Conservation (phyloP, 2,888 invertebrate species). For the Acheta domesticus region DNA sequence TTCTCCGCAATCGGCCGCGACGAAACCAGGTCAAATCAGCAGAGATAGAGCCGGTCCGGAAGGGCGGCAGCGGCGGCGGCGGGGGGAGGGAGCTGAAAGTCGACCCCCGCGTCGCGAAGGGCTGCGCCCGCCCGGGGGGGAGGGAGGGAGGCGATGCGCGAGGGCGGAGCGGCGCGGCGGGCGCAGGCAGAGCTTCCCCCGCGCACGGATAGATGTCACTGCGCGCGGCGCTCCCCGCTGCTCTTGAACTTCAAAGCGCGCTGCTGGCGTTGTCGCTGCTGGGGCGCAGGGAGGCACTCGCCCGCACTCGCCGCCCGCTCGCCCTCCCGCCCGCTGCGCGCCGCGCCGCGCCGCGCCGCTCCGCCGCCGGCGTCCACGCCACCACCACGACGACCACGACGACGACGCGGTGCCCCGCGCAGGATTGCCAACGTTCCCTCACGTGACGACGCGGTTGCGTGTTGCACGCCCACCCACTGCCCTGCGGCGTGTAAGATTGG, state of each 20-base stretch:
- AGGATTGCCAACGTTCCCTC: background rate
- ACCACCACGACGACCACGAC: too few species aligned
- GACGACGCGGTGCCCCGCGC: background rate
- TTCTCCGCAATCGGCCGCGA: too few species aligned
- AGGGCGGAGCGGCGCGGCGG: background rate
- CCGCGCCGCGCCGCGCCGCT: too few species aligned
- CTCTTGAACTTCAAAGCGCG: conserved; percentile 1
- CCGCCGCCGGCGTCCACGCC: too few species aligned
- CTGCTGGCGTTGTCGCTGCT: background rate
- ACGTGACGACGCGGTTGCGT: background rate
- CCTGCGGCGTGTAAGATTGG: too few species aligned
- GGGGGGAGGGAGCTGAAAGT: background rate
- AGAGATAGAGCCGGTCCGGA: background rate
- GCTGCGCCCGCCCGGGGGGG: background rate
- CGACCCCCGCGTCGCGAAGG: too few species aligned
- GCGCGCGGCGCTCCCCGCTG: conserved; percentile 1
- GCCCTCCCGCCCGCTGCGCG: too few species aligned
- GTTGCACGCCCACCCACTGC: too few species aligned
- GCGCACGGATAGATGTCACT: background rate
- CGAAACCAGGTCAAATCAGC: too few species aligned
- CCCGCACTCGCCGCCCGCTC: background rate
- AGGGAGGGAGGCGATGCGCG: background rate
- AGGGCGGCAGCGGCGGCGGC: background rate
- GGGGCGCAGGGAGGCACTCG: background rate
- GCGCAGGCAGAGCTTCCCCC: background rate